These are phyloP conservation scores for Channa argus DNA, from an alignment of 2,113 vertebrate species.

Conservation along the genomic window DNA sequence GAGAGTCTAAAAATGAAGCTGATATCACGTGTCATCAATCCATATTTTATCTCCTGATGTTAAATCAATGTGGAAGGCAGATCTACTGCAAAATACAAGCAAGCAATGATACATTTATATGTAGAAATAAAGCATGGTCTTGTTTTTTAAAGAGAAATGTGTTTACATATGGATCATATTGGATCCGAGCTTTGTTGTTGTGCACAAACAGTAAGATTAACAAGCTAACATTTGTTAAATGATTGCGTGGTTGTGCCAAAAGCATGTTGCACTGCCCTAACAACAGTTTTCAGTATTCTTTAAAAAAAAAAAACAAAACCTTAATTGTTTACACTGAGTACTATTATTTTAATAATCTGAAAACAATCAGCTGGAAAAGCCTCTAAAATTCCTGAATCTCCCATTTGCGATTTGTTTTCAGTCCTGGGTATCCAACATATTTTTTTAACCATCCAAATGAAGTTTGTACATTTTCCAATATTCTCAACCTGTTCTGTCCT, in stretches of 20 bases:
- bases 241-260: conserved; percentile 1
- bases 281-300: neutral
- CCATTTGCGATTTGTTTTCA: neutral
- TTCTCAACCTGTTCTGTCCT: too few relatives aligned
- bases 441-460: too few relatives aligned
- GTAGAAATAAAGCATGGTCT: conserved; percentile 16
- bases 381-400: conserved; percentile 21
- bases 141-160: neutral
- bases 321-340: neutral
- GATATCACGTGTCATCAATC: too few relatives aligned
- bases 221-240: neutral
- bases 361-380: conserved; percentile 19
- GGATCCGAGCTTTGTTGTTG: conserved; percentile 7
- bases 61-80: neutral
- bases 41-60: too few relatives aligned
- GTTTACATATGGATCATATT: conserved; percentile 2
- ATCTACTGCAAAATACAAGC: conserved; percentile 30
- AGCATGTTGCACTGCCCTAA: conserved; percentile 16
- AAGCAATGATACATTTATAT: conserved; percentile 3
- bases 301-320: neutral
- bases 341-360: conserved; percentile 2
- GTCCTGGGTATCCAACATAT: neutral
- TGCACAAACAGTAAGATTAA: conserved; percentile 40
- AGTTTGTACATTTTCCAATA: too few relatives aligned
- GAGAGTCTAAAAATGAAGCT: neutral